Conservation (phyloP, 30 jellyfish, hydroid and myxozoan genomes). For the Kudoa iwatai region DNA sequence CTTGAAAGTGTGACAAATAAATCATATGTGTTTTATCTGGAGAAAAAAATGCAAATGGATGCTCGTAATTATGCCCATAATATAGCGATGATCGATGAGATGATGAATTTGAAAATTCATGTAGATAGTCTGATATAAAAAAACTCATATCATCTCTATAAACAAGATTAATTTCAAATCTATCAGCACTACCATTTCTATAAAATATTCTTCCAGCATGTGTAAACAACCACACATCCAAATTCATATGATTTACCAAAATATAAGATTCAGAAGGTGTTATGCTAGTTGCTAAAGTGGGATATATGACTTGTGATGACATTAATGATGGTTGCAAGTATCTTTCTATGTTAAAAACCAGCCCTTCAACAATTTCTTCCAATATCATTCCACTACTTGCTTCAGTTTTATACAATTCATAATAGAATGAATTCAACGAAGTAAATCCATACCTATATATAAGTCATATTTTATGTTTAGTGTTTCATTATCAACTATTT, state of each 20-base stretch:
- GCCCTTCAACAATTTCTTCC: slow-evolving; percentile 44
- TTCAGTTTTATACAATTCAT: slow-evolving; percentile 52
- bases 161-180: slow-evolving; percentile 42
- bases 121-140: slow-evolving; percentile 55
- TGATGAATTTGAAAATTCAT: neutral
- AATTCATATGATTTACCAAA: slow-evolving; percentile 41
- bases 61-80: slow-evolving; percentile 57
- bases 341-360: slow-evolving; percentile 40
- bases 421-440: slow-evolving; percentile 49
- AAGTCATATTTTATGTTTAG: no score
- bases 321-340: slow-evolving; percentile 89
- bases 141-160: slow-evolving; percentile 58
- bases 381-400: slow-evolving; percentile 15
- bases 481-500: no score
- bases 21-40: slow-evolving; percentile 47
- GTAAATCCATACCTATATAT: slow-evolving; percentile 63
- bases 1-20: slow-evolving; percentile 42
- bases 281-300: slow-evolving; percentile 80
- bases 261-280: slow-evolving; percentile 92
- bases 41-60: slow-evolving; percentile 74
- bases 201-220: slow-evolving; percentile 77
- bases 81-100: slow-evolving; percentile 41
- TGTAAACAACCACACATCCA: slow-evolving; percentile 62
- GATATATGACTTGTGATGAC: slow-evolving; percentile 55
- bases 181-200: slow-evolving; percentile 17